Evolutionary conservation across 2,888 invertebrate species (phyloP).

Genomic region (Ectropis crepuscularia): DNA sequence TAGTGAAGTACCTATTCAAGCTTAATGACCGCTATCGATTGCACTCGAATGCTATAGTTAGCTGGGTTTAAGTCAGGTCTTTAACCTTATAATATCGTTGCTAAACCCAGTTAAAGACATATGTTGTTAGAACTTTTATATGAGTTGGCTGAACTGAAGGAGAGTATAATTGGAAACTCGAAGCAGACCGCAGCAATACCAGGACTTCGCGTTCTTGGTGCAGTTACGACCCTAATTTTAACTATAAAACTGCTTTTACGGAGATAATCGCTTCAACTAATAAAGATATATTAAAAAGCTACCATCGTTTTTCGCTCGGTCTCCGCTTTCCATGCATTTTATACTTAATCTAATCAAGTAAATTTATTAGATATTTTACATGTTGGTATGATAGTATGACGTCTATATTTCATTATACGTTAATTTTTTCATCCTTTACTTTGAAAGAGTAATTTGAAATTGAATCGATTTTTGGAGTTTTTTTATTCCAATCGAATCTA

Average conservation of each 20-base stretch:
- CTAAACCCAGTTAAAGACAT: conserved; percentile 62
- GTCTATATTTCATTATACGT: too few species aligned
- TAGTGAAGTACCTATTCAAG: conserved; percentile 44
- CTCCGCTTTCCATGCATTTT: too few species aligned
- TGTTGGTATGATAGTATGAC: too few species aligned
- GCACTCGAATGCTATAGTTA: conserved; percentile 37
- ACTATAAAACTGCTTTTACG: conserved; percentile 56
- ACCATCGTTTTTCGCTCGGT: conserved; percentile 1
- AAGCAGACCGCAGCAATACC: conserved; percentile 63
- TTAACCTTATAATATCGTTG: conserved; percentile 50
- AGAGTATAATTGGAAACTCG: conserved; percentile 80
- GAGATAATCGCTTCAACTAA: conserved; percentile 25
- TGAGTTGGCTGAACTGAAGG: conserved; percentile 76
- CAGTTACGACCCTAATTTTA: conserved; percentile 67
- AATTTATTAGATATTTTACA: too few species aligned
- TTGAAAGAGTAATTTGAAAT: too few species aligned
- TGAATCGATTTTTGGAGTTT: too few species aligned
- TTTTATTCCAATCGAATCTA: too few species aligned
- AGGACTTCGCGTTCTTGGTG: conserved; percentile 50
- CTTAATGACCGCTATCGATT: conserved; percentile 45
- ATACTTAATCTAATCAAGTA: too few species aligned
- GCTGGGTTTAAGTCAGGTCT: conserved; percentile 33
- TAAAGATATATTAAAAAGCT: conserved; percentile 28
- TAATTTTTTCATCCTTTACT: too few species aligned
- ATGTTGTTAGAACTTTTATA: conserved; percentile 77